Evolutionary conservation across 92 coral and sea anemone species (phyloP).

Genomic region (Porites lobata): DNA sequence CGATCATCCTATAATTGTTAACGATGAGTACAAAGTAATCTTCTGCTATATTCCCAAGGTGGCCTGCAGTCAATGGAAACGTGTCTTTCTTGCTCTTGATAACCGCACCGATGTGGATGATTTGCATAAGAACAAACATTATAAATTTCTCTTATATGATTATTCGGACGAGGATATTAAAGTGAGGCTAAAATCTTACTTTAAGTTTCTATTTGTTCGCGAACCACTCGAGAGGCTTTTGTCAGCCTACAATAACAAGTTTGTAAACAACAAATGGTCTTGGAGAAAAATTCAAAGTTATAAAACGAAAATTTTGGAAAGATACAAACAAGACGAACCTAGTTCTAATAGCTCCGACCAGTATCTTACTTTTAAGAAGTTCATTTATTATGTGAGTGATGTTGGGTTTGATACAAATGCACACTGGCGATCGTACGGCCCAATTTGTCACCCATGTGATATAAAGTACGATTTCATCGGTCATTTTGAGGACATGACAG

Average conservation of each 20-base stretch:
- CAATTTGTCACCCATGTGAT: constrained; percentile 39
- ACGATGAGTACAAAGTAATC: constrained; percentile 32
- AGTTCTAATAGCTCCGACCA: background rate
- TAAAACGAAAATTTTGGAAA: background rate
- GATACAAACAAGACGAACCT: background rate
- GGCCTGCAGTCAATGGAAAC: constrained; percentile 23
- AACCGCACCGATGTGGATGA: background rate
- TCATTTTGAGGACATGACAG: constrained; percentile 15
- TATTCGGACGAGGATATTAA: constrained; percentile 9
- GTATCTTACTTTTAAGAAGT: background rate
- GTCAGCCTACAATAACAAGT: background rate
- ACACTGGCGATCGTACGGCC: constrained; percentile 39
- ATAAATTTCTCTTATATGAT: background rate
- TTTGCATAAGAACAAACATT: background rate
- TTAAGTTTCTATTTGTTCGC: constrained; percentile 37
- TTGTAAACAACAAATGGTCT: background rate
- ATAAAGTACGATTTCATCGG: constrained; percentile 47
- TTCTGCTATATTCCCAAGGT: constrained; percentile 44
- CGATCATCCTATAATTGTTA: background rate
- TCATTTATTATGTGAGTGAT: background rate
- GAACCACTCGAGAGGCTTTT: constrained; percentile 10
- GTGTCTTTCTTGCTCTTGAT: constrained; percentile 22
- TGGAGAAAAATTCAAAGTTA: background rate
- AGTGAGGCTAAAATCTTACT: constrained; percentile 15
- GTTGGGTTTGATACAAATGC: background rate